Evolutionary conservation across 2,888 invertebrate species (phyloP).

Genomic region (Pachymerium ferrugineum): DNA sequence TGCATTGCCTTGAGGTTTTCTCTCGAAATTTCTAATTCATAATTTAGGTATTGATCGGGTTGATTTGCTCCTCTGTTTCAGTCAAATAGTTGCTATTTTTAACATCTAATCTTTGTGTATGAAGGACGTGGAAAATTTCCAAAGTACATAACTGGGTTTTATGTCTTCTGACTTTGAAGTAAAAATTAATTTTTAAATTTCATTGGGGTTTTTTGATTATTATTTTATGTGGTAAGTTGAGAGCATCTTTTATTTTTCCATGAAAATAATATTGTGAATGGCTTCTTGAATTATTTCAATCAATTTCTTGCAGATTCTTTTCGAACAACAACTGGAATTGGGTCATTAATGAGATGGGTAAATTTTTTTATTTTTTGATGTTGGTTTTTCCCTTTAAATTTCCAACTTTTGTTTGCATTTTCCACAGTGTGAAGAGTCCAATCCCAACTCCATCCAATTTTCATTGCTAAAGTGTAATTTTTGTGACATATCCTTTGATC

Average conservation of each 20-base stretch:
- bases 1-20: too few relatives aligned
- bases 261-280: background rate
- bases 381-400: background rate
- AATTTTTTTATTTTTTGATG: background rate
- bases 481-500: background rate
- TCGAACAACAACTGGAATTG: background rate
- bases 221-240: background rate
- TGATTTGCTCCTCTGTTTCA: too few relatives aligned
- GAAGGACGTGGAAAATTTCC: too few relatives aligned
- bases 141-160: too few relatives aligned
- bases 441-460: background rate
- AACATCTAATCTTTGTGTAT: too few relatives aligned
- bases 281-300: background rate
- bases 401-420: background rate
- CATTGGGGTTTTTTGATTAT: background rate
- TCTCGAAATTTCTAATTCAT: too few relatives aligned
- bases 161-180: too few relatives aligned
- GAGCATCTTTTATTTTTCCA: too few relatives aligned
- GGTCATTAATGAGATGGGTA: slow-evolving; percentile 3
- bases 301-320: background rate
- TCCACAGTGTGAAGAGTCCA: background rate
- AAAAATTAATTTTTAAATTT: too few relatives aligned
- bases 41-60: too few relatives aligned
- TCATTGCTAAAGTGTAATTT: background rate
- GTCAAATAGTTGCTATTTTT: too few relatives aligned